Evolutionary conservation across 92 coral and sea anemone species (phyloP).

Genomic region (Virgularia gustaviana): DNA sequence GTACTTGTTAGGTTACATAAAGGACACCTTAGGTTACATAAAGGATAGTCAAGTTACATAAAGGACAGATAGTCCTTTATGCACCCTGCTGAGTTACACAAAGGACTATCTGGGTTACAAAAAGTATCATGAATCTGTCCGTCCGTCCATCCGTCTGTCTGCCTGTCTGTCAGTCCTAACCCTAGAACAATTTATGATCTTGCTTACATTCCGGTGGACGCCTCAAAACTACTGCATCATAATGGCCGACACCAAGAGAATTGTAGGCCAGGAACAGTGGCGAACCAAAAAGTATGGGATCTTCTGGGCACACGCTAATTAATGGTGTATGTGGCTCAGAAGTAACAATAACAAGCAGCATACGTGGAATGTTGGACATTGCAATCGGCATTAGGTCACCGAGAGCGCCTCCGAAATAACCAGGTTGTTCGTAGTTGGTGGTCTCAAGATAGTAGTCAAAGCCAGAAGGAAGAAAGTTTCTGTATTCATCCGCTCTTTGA

Average conservation of each 20-base stretch:
- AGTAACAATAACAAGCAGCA: slow-evolving; percentile 25
- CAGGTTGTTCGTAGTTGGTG: slow-evolving; percentile 6
- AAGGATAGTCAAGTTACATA: too few relatives aligned
- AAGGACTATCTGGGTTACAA: too few relatives aligned
- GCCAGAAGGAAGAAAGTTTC: slow-evolving; percentile 21
- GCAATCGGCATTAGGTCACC: slow-evolving; percentile 51
- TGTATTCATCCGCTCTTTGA: slow-evolving; percentile 12
- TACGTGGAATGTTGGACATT: slow-evolving; percentile 24
- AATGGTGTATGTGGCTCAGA: slow-evolving; percentile 27
- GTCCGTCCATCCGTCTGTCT: too few relatives aligned
- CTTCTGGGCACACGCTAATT: slow-evolving; percentile 25
- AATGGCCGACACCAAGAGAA: slow-evolving; percentile 40
- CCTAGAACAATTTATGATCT: too few relatives aligned
- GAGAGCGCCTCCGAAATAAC: slow-evolving; percentile 38
- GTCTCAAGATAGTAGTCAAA: slow-evolving; percentile 19
- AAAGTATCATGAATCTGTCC: too few relatives aligned
- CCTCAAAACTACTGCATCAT: slow-evolving; percentile 14
- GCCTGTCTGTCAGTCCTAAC: too few relatives aligned
- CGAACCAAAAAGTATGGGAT: not conserved
- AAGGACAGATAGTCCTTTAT: too few relatives aligned
- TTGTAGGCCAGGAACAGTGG: slow-evolving; percentile 28
- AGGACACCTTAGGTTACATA: too few relatives aligned
- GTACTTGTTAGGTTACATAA: too few relatives aligned
- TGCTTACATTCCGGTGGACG: not conserved
- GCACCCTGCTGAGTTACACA: too few relatives aligned